Conservation (phyloP, 2,113 vertebrate species). For the Heteronetta atricapilla region DNA sequence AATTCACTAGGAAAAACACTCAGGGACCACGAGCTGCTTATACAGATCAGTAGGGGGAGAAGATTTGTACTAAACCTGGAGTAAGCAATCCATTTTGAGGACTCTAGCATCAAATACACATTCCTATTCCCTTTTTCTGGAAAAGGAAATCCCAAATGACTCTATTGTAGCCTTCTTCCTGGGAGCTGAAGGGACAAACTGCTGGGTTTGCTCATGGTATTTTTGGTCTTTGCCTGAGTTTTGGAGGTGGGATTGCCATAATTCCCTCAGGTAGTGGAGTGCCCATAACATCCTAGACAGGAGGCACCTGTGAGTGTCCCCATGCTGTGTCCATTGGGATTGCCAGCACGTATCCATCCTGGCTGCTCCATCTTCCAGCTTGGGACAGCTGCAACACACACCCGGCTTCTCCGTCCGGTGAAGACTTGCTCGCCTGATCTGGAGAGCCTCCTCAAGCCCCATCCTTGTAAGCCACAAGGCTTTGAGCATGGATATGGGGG, state of each 20-base stretch:
- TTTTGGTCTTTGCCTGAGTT: neutral
- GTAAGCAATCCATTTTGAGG: neutral
- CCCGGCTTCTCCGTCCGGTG: neutral
- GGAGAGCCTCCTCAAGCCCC: neutral
- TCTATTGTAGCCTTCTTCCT: neutral
- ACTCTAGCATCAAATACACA: neutral
- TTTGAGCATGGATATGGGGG: neutral
- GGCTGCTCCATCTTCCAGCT: neutral
- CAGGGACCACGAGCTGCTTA: neutral
- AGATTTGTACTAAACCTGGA: neutral
- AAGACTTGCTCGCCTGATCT: neutral
- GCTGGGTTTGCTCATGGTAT: neutral
- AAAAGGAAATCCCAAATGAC: neutral
- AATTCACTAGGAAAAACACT: neutral
- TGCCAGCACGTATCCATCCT: no score
- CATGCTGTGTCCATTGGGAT: accelerated
- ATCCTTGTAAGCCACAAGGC: neutral
- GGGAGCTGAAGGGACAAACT: neutral
- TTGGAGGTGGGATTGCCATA: neutral
- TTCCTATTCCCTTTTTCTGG: neutral
- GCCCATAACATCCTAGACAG: neutral
- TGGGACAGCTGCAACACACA: neutral
- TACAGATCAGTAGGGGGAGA: neutral
- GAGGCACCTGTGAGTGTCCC: neutral
- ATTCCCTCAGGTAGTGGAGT: neutral